These are phyloP conservation scores for Muntiacus reevesi DNA, from an alignment of 2,113 vertebrate genomes.

Conservation along the genomic window DNA sequence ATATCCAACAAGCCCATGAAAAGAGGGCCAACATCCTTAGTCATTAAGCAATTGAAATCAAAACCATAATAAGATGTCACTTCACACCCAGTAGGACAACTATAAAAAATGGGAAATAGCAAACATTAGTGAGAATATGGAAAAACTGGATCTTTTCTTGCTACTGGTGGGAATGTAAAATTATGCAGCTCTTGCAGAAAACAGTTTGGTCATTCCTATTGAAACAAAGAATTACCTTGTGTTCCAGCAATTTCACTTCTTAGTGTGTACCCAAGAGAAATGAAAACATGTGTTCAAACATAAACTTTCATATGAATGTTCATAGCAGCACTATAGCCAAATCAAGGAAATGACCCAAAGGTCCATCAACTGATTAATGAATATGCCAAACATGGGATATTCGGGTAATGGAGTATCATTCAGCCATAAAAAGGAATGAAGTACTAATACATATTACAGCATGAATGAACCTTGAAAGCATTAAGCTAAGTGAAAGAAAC, in stretches of 20 bases:
- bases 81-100: neutral
- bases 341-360: neutral
- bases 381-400: neutral
- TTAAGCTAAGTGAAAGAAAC: neutral
- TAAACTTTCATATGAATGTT: neutral
- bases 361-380: neutral
- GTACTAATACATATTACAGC: neutral
- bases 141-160: neutral
- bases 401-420: neutral
- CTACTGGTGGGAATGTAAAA: neutral
- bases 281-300: neutral
- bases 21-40: neutral
- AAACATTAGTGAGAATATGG: neutral
- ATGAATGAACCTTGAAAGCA: neutral
- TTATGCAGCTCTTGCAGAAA: neutral
- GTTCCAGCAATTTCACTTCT: neutral
- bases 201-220: neutral
- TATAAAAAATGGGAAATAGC: neutral
- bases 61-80: neutral
- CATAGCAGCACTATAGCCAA: neutral
- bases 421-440: constrained; percentile 8
- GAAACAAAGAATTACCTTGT: neutral
- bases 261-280: neutral
- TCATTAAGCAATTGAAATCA: neutral
- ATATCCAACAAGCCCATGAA: neutral